These are phyloP conservation scores for Diachasmimorpha longicaudata DNA, from an alignment of 1,140 invertebrate species.

Conservation along the genomic window DNA sequence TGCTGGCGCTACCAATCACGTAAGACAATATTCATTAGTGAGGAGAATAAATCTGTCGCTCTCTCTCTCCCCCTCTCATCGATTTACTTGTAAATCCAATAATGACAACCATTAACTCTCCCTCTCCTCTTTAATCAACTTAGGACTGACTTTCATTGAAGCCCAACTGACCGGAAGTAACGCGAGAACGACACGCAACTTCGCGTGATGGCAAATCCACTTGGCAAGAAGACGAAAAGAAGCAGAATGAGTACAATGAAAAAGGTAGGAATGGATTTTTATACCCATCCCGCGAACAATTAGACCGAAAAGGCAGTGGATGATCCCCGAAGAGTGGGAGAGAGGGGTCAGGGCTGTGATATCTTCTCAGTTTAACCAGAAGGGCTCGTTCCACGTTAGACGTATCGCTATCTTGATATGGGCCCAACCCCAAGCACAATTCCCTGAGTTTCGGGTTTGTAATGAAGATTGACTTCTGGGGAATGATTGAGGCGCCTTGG, in stretches of 20 bases:
- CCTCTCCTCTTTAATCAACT: background rate
- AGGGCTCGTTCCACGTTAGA: background rate
- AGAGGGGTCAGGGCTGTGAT: background rate
- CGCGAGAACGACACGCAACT: background rate
- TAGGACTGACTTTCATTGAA: background rate
- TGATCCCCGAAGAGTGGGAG: background rate
- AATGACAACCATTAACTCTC: background rate
- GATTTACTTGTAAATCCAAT: background rate
- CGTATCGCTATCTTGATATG: background rate
- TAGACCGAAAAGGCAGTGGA: too few species aligned
- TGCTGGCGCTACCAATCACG: too few species aligned
- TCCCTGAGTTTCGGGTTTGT: slow-evolving; percentile 3
- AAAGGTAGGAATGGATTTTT: too few species aligned
- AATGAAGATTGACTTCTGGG: slow-evolving; percentile 8
- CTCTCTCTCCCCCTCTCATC: background rate
- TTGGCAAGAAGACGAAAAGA: background rate
- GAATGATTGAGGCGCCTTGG: background rate
- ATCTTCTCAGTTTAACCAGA: background rate
- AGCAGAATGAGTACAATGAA: too few species aligned
- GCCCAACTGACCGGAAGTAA: background rate
- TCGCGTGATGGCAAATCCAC: background rate
- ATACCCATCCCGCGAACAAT: too few species aligned
- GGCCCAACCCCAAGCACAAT: background rate
- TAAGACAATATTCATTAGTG: too few species aligned
- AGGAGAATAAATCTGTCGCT: too few species aligned